These are phyloP conservation scores for Onychorhynchus coronatus DNA, from an alignment of 2,113 vertebrate species.

Conservation along the genomic window DNA sequence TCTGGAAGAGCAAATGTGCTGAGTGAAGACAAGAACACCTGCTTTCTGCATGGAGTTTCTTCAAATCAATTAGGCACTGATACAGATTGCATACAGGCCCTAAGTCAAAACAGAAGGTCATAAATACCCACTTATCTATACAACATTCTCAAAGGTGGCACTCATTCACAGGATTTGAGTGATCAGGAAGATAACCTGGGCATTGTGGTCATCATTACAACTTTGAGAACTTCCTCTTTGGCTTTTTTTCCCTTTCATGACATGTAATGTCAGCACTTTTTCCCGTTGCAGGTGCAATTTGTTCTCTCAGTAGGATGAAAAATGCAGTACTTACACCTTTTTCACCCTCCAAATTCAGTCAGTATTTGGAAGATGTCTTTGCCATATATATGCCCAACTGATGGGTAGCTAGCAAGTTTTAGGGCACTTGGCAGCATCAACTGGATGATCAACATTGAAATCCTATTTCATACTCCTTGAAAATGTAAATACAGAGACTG, in stretches of 20 bases:
- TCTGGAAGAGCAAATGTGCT: not conserved
- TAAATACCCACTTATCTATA: not conserved
- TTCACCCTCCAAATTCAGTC: not conserved
- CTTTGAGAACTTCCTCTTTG: not conserved
- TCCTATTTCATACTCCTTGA: not conserved
- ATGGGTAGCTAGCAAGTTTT: not conserved
- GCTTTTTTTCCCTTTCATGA: not conserved
- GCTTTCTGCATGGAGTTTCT: not conserved
- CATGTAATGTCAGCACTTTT: not conserved
- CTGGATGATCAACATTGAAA: not conserved
- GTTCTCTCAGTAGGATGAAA: not conserved
- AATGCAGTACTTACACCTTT: not conserved
- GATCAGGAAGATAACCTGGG: fast-evolving
- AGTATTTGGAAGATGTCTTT: not conserved
- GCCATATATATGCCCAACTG: not conserved
- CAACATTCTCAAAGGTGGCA: not conserved
- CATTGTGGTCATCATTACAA: not conserved
- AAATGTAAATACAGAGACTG: not conserved
- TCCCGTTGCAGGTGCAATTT: not conserved
- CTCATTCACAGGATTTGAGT: not conserved
- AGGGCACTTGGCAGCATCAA: not conserved
- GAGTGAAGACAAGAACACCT: not conserved
- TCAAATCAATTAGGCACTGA: not conserved
- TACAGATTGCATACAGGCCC: fast-evolving
- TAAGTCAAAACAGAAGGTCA: not conserved